Evolutionary conservation across 2,113 vertebrate genomes (phyloP).

Genomic region (Lycaon pictus): DNA sequence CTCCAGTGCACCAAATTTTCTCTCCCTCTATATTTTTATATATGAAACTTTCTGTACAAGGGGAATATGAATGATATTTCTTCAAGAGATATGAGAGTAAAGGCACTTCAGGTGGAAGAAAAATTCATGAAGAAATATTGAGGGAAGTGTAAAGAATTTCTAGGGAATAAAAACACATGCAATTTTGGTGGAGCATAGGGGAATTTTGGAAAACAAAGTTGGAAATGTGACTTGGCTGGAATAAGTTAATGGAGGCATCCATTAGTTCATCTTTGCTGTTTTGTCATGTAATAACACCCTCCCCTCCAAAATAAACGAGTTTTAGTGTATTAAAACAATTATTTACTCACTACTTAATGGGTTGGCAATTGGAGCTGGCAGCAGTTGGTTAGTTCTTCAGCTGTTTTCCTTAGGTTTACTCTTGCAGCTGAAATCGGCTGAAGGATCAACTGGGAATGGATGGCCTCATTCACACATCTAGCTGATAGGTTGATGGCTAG

Average conservation of each 20-base stretch:
- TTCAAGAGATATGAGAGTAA: conserved; percentile 5
- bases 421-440: not conserved
- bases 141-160: not conserved
- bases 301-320: not conserved
- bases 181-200: not conserved
- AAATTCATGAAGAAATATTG: conserved; percentile 12
- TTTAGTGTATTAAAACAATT: not conserved
- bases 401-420: not conserved
- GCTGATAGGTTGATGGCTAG: not conserved
- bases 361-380: not conserved
- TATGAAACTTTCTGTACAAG: not conserved
- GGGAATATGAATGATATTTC: conserved; percentile 12
- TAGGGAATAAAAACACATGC: not conserved
- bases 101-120: not conserved
- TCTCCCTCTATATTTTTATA: not conserved
- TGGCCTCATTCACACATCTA: not conserved
- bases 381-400: not conserved
- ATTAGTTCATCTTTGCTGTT: not conserved
- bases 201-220: conserved; percentile 20
- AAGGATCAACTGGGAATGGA: not conserved
- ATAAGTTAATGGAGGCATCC: not conserved
- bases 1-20: not conserved
- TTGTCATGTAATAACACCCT: not conserved
- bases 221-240: not conserved
- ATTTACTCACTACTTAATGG: not conserved